Conservation (phyloP, 92 coral and sea anemone genomes). For the Muricea muricata region DNA sequence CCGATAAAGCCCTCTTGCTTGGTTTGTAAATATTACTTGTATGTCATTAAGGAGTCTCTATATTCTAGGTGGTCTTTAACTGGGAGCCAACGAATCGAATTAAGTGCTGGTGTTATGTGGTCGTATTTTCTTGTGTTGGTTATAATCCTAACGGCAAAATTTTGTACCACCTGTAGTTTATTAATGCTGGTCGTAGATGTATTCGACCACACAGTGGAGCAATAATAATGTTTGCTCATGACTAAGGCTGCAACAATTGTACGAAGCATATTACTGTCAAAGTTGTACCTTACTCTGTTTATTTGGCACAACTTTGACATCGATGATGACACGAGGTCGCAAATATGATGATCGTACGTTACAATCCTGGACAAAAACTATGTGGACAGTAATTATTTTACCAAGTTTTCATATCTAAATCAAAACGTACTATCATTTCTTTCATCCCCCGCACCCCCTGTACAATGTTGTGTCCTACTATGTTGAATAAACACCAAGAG, state of each 20-base stretch:
- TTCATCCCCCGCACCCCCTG: too few species aligned
- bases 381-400: too few species aligned
- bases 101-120: slow-evolving; percentile 8
- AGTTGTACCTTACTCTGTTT: slow-evolving; percentile 31
- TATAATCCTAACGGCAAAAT: slow-evolving; percentile 29
- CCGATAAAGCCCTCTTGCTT: too few species aligned
- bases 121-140: slow-evolving; percentile 33
- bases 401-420: too few species aligned
- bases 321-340: slow-evolving; percentile 14
- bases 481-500: too few species aligned
- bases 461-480: too few species aligned
- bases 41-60: neutral
- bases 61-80: neutral
- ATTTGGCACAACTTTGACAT: slow-evolving; percentile 50
- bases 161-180: slow-evolving; percentile 55
- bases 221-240: slow-evolving; percentile 37
- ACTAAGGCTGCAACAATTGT: slow-evolving; percentile 30
- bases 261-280: slow-evolving; percentile 38
- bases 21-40: too few species aligned
- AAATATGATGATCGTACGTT: too few species aligned
- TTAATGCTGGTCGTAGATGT: slow-evolving; percentile 34
- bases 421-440: too few species aligned
- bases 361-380: too few species aligned
- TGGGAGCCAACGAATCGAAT: slow-evolving; percentile 27
- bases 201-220: slow-evolving; percentile 54